phyloP scores from a whole-genome alignment of 1,140 invertebrate genomes.

The Episyrphus balteatus region DNA sequence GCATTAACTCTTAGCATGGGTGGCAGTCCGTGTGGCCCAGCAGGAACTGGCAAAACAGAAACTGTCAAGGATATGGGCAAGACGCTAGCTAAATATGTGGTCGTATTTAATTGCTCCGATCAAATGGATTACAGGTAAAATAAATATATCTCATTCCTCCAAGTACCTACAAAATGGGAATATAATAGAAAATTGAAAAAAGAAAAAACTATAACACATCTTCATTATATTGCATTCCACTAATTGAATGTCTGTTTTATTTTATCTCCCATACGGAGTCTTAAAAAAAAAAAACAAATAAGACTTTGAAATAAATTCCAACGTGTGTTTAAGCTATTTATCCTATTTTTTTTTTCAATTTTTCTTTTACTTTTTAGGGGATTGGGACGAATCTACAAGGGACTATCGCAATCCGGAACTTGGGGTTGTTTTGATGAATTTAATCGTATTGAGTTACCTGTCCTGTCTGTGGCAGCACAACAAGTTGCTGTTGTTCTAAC shows the following conservation, averaged over 20 bases:
- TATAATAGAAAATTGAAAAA: no score
- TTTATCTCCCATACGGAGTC: no score
- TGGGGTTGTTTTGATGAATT: slow-evolving; percentile 80
- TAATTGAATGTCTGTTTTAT: no score
- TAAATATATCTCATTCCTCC: not conserved
- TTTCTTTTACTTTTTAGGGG: slow-evolving; percentile 48
- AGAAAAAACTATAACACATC: no score
- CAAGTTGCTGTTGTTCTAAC: slow-evolving; percentile 91
- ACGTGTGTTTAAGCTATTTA: slow-evolving; percentile 7
- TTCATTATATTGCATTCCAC: no score
- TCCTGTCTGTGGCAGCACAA: slow-evolving; percentile 91
- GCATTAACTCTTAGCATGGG: slow-evolving; percentile 94
- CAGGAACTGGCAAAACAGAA: slow-evolving; percentile 93
- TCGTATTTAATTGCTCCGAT: slow-evolving; percentile 97
- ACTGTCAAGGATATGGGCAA: slow-evolving; percentile 98
- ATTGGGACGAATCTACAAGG: slow-evolving; percentile 79
- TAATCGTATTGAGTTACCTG: slow-evolving; percentile 90
- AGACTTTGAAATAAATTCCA: not conserved
- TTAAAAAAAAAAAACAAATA: no score
- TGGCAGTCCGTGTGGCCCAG: slow-evolving; percentile 87
- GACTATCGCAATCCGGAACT: slow-evolving; percentile 86
- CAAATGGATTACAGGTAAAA: slow-evolving; percentile 96
- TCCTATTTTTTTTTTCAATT: slow-evolving; percentile 1
- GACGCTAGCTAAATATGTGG: slow-evolving; percentile 92
- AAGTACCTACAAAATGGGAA: not conserved